A percentile compares a stretch with the other conserved stretches of the same genome.
Conservation (phyloP, 2,888 invertebrate species). For the Melipona bicolor region DNA sequence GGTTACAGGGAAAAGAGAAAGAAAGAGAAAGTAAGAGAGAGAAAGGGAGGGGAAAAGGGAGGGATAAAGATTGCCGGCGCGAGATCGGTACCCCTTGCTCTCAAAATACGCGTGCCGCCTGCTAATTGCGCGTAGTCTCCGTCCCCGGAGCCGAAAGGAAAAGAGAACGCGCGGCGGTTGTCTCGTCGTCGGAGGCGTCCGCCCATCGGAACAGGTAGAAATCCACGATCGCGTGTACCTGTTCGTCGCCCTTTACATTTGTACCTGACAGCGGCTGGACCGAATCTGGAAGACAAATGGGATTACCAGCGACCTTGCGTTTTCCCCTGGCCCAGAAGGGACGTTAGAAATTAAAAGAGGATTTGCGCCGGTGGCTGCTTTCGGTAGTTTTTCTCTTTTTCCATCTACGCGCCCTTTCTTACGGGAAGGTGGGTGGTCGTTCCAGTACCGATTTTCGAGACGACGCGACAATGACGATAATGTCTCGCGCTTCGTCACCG, state of each 20-base stretch:
- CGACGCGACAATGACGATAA: not conserved
- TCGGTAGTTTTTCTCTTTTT: not conserved
- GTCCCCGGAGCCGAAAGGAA: slow-evolving; percentile 20
- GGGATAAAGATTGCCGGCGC: slow-evolving; percentile 38
- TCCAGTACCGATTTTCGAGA: slow-evolving; percentile 25
- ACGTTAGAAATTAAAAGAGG: slow-evolving; percentile 67
- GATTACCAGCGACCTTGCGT: slow-evolving; percentile 62
- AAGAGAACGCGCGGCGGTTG: slow-evolving; percentile 24
- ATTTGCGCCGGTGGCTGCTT: slow-evolving; percentile 58
- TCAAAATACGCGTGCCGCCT: slow-evolving; percentile 38
- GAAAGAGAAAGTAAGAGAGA: not conserved
- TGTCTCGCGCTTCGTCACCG: not conserved
- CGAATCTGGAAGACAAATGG: slow-evolving; percentile 69
- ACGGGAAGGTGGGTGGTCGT: slow-evolving; percentile 40
- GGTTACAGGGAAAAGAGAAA: not conserved
- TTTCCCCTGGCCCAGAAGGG: slow-evolving; percentile 42
- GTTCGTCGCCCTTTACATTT: slow-evolving; percentile 63
- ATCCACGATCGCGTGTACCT: slow-evolving; percentile 64
- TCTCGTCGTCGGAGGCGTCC: slow-evolving; percentile 51
- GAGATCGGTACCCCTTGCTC: slow-evolving; percentile 14
- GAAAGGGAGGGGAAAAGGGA: not conserved
- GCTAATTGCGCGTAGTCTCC: slow-evolving; percentile 31
- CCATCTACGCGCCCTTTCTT: not conserved
- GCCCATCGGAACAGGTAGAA: slow-evolving; percentile 59
- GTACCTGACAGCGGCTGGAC: slow-evolving; percentile 67